Percentiles rank a stretch among this genome's conserved stretches.
Conservation (phyloP, 2,888 invertebrate genomes). For the Thecophora atra region DNA sequence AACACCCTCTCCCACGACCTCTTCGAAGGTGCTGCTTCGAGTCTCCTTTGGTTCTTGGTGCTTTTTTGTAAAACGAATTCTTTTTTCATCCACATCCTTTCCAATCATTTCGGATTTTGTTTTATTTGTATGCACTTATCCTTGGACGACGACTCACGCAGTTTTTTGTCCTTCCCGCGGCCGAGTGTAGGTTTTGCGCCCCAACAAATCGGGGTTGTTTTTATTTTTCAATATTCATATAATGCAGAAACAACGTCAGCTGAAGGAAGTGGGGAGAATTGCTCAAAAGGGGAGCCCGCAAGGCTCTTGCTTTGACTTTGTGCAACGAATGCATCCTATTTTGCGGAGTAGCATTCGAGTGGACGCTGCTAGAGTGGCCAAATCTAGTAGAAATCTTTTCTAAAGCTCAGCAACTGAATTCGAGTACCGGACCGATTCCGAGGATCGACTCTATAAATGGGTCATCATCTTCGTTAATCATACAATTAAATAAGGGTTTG, state of each 20-base stretch:
- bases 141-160: slow-evolving; percentile 17
- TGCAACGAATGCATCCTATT: slow-evolving; percentile 32
- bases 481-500: too few relatives aligned
- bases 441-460: too few relatives aligned
- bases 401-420: too few relatives aligned
- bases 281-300: slow-evolving; percentile 25
- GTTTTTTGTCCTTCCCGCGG: slow-evolving; percentile 11
- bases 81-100: background rate
- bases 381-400: background rate
- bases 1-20: too few relatives aligned
- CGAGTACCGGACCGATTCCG: too few relatives aligned
- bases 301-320: slow-evolving; percentile 36
- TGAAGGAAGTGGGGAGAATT: background rate
- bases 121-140: slow-evolving; percentile 29
- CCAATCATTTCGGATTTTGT: slow-evolving; percentile 18
- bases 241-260: slow-evolving; percentile 7
- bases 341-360: slow-evolving; percentile 16
- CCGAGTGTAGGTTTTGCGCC: background rate
- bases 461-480: too few relatives aligned
- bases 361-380: slow-evolving; percentile 18
- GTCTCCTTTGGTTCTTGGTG: background rate
- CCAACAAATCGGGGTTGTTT: background rate
- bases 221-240: slow-evolving; percentile 18
- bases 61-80: slow-evolving; percentile 7
- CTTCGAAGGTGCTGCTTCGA: background rate